Evolutionary conservation across 1,140 invertebrate species (phyloP), one percentile per base, ranked within the genome.

Genomic region (Mylabris phalerata): DNA sequence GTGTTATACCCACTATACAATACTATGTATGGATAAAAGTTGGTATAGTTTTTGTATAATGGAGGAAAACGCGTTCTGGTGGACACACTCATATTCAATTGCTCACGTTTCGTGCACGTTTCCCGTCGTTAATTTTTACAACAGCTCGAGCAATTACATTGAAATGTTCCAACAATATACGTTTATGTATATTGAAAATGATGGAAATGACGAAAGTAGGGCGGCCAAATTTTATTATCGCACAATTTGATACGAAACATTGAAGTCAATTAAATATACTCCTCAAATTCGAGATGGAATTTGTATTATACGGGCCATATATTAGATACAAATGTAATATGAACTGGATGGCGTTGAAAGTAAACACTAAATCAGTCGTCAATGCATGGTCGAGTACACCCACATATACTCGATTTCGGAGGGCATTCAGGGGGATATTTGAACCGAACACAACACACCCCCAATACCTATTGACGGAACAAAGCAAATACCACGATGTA

Each of bases 41-140:
- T 44, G 5, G n/a, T 13, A 13, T 44, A 11, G 32, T 32, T 32
- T 32, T 32, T 32, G 32, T 32, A 32, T 32, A 7, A 32, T 32
- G 32, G 7, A 32, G 32, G 32, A 32, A 32, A 32, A 32, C 32
- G 57, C 61, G 62, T 61, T 60, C 58, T 58, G 62, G 39, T 60
- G 61, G 66, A 67, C 64, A 32, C 32, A 63, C 64, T 68, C 65
- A 68, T 66, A 70, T 70, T 70, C 68, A 70, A 70, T 70, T 70
- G 68, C 64, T 68, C 68, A 68, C 68, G 68, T 69, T 68, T 65
- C 68, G 64, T 62, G 63, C 66, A 62, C 68, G 66, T 70, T 70
- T 70, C 68, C 68, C 63, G 68, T 70, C 68, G 67, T 70, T 70
- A 70, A 68, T 70, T 68, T 70, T 70, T 70, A 70, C 66, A 60